These are phyloP conservation scores for Limnothrissa miodon DNA, from an alignment of 2,113 vertebrate species.

Conservation along the genomic window DNA sequence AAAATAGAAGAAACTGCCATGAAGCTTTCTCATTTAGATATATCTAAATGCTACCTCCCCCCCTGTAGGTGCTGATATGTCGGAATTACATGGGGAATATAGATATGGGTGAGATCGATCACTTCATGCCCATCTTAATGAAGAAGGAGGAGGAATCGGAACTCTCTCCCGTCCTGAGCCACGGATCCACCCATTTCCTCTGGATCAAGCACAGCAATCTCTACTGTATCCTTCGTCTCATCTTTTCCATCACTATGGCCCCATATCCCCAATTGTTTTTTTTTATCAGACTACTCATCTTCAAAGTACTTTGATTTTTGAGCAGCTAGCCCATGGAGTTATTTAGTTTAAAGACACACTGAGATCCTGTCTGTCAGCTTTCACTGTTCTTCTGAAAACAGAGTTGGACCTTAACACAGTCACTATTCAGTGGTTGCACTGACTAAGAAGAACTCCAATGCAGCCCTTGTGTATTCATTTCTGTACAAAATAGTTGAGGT, in stretches of 20 bases:
- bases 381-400: not conserved
- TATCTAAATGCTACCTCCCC: not conserved
- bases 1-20: not conserved
- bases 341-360: not conserved
- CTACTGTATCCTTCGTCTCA: constrained; percentile 70
- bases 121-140: constrained; percentile 77
- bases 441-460: constrained; percentile 80
- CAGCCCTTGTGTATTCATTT: constrained; percentile 77
- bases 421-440: constrained; percentile 72
- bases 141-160: constrained; percentile 75
- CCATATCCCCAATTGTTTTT: not conserved
- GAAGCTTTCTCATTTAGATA: not conserved
- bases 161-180: constrained; percentile 67
- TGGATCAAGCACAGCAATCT: constrained; percentile 81
- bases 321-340: not conserved
- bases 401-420: constrained; percentile 63
- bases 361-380: not conserved
- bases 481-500: constrained; percentile 80
- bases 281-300: not conserved
- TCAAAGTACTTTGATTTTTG: not conserved
- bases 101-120: constrained; percentile 75
- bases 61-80: constrained; percentile 71
- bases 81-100: constrained; percentile 79
- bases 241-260: not conserved
- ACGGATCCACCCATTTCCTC: constrained; percentile 72